phyloP scores from a whole-genome alignment of 2,113 vertebrate species.

The Genyomyrus donnyi region DNA sequence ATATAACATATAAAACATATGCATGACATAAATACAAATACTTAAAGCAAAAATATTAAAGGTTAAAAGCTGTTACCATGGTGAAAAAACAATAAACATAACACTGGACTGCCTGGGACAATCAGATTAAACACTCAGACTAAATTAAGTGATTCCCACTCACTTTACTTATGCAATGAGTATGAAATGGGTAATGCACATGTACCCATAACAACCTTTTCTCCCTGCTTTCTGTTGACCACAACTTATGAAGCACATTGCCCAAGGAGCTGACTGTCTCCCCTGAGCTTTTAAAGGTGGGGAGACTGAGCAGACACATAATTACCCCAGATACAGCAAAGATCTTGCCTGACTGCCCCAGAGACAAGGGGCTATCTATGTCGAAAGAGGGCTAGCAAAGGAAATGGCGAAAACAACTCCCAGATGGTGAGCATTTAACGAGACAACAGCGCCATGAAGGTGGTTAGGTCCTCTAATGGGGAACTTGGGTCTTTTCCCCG shows the following conservation, averaged over 20 bases:
- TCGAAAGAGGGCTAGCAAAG: not conserved
- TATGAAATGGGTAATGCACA: not conserved
- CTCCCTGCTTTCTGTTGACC: not conserved
- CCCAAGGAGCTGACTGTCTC: not conserved
- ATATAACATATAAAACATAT: not conserved
- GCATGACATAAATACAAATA: not conserved
- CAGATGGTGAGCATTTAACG: slow-evolving; percentile 30
- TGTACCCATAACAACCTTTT: not conserved
- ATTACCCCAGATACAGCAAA: not conserved
- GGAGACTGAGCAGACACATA: not conserved
- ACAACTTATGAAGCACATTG: not conserved
- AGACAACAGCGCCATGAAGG: slow-evolving; percentile 21
- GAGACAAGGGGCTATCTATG: not conserved
- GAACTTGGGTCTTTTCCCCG: slow-evolving; percentile 17
- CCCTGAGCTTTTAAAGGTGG: not conserved
- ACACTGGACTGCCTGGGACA: not conserved
- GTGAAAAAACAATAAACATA: not conserved
- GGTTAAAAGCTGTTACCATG: not conserved
- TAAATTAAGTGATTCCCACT: not conserved
- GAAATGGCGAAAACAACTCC: slow-evolving; percentile 23
- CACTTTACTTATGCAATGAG: not conserved
- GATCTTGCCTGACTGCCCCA: not conserved
- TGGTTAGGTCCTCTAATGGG: slow-evolving; percentile 21
- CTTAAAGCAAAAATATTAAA: not conserved
- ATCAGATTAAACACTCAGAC: not conserved